phyloP scores from a whole-genome alignment of 2,113 vertebrate species.

The Raja brachyura region DNA sequence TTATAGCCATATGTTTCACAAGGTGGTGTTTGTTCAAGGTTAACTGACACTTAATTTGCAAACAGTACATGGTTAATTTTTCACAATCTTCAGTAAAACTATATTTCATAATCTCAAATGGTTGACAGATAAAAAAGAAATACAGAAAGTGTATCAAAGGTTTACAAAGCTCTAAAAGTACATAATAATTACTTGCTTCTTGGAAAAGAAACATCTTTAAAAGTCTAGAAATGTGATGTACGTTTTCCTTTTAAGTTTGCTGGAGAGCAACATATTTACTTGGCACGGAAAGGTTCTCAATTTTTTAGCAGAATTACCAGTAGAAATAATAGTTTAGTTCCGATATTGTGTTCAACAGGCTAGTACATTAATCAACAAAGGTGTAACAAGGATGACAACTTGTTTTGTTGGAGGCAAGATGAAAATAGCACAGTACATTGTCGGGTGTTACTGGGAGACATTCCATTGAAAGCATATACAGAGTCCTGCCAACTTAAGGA shows the following conservation, averaged over 20 bases:
- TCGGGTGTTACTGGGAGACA: background rate
- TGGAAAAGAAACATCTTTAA: background rate
- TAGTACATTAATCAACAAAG: background rate
- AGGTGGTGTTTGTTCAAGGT: background rate
- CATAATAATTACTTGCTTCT: no score
- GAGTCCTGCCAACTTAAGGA: background rate
- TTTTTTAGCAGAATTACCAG: background rate
- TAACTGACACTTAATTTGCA: background rate
- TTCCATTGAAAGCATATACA: background rate
- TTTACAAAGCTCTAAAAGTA: constrained; percentile 29
- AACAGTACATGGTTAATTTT: constrained; percentile 14
- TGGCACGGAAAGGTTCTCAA: background rate
- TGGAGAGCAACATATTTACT: constrained; percentile 3
- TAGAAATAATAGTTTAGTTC: background rate
- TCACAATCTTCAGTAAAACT: constrained; percentile 4
- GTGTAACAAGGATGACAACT: background rate
- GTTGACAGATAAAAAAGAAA: constrained; percentile 25
- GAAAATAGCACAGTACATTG: background rate
- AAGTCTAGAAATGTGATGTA: constrained; percentile 9
- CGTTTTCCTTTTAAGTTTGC: background rate
- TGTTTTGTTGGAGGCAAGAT: background rate
- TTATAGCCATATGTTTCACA: background rate
- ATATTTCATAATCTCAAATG: background rate
- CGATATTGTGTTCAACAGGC: background rate
- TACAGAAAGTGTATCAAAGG: constrained; percentile 35